Base-by-base conservation (phyloP, 2,888 invertebrate species). In the Falcaria lacertinaria region DNA sequence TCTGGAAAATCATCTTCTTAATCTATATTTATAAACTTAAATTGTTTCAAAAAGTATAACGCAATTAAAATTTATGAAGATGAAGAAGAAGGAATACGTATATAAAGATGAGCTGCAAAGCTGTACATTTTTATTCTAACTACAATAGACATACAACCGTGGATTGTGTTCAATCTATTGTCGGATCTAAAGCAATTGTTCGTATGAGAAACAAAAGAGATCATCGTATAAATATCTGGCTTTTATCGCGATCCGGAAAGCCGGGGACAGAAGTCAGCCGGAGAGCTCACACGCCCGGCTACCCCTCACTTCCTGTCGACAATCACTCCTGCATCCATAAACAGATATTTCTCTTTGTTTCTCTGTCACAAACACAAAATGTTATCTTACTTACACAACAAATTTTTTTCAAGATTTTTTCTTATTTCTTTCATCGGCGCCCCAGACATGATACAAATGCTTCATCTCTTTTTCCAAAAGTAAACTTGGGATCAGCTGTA, bases 201-300 rank as follows among this genome's bases (percentile, higher is more conserved):
- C 59, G 53, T 51, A 47, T 47, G 44, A 60, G 51, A 63, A 64
- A 69, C 64, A 66, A 67, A 65, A 55, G 62, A 64, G 64, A 65
- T 64, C 54, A 60, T 53, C 54, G 54, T 58, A 60, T 72, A 66
- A 69, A 48, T 67, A 60, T 67, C 59, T 63, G 54, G 57, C 50
- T 54, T 70, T 66, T 67, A 67, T 57, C 54, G 48, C 54, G 45
- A 47, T 42, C 50, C 19, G 1, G 8, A 11, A 28, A 2, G 28
- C 28, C 3, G 1, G 11, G 28, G 44, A 38, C 46, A 43, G 19
- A 35, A 46, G 34, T 41, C 47, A 45, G 37, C 22, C 47, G 47
- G 32, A 41, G 35, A 34, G 28, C 43, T 43, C 19, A 36, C 22
- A 13, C 37, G 19, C 25, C 22, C 37, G 22, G 22, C 14, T 22